phyloP scores from a whole-genome alignment of 2,113 vertebrate genomes.

The Tamias sibiricus region DNA sequence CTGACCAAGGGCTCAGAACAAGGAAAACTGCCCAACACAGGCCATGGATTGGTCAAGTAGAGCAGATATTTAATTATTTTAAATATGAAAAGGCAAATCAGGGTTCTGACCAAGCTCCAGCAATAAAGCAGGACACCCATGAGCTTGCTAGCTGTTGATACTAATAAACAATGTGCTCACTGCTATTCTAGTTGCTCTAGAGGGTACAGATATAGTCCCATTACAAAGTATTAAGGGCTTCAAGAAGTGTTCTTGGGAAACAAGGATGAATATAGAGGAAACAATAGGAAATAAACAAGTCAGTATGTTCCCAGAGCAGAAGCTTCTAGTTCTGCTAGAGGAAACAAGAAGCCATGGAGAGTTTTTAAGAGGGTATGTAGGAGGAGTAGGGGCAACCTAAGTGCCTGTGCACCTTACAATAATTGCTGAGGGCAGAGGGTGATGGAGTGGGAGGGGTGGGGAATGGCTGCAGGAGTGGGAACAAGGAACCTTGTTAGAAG shows the following conservation, averaged over 20 bases:
- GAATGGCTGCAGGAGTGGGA: neutral
- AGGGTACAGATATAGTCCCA: neutral
- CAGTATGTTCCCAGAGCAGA: neutral
- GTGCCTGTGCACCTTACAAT: neutral
- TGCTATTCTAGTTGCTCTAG: conserved; percentile 33
- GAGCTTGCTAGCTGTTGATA: conserved; percentile 24
- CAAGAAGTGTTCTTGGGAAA: neutral
- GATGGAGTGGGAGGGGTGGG: neutral
- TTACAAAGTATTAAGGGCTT: neutral
- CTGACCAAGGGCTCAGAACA: neutral
- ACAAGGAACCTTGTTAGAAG: neutral
- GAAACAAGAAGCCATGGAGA: neutral
- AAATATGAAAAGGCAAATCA: conserved; percentile 42
- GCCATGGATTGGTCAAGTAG: neutral
- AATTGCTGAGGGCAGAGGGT: neutral
- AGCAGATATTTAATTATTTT: conserved; percentile 44
- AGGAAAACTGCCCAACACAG: neutral
- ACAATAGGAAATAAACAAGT: neutral
- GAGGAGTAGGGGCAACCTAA: neutral
- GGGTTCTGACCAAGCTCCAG: neutral
- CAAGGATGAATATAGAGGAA: neutral
- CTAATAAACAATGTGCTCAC: conserved; percentile 1
- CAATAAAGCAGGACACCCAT: conserved; percentile 21
- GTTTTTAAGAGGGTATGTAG: neutral
- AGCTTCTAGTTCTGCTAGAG: neutral